Base-by-base conservation (phyloP, 2,113 vertebrate genomes). In the Galemys pyrenaicus region DNA sequence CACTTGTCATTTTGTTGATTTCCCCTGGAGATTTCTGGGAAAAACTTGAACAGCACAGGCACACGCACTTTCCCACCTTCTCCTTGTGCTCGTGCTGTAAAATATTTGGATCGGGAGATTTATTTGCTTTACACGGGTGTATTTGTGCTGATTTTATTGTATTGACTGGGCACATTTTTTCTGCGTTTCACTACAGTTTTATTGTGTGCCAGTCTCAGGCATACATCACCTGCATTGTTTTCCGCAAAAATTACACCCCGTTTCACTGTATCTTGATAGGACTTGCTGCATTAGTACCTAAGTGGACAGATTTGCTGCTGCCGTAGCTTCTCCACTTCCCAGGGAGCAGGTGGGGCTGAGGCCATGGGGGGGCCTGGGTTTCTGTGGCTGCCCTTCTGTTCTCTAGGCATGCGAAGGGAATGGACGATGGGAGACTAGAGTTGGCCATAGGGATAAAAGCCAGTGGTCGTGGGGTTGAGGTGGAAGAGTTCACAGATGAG, bases 141-240 rank as follows among this genome's bases (percentile, higher is more conserved):
- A 92, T 98, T 98, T 98, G 98, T 98, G 97, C 97, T 98, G 98
- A 97, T 98, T 98, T 98, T 98, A 98, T 98, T 98, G 97, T 98
- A 98, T 98, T 98, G 97, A 98, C 98, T 98, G 97, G 96, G 96
- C 92, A 95, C 97, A 97, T 98, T 98, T 98, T 98, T 97, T 82
- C 96, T 90, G 96, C 95, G 26, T 96, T 96, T 83, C 96, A 96
- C 97, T 98, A 98, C 98, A 98, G 98, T 98, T 98, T 98, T 98
- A 98, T 98, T 98, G 98, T 98, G 97, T 79, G 80, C 96, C 96
- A 95, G 98, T 98, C 98, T 97, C 90, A 83, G 96, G 98, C 98
- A 98, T 98, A 98, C 98, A 98, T 98, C 98, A 98, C 98, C 93
- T 87, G 65, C 97, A 98, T 98, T 98, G 98, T 98, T 98, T 98